Evolutionary conservation across 2,113 vertebrate genomes (phyloP).

Genomic region (Gnathonemus echidnorhynchus): DNA sequence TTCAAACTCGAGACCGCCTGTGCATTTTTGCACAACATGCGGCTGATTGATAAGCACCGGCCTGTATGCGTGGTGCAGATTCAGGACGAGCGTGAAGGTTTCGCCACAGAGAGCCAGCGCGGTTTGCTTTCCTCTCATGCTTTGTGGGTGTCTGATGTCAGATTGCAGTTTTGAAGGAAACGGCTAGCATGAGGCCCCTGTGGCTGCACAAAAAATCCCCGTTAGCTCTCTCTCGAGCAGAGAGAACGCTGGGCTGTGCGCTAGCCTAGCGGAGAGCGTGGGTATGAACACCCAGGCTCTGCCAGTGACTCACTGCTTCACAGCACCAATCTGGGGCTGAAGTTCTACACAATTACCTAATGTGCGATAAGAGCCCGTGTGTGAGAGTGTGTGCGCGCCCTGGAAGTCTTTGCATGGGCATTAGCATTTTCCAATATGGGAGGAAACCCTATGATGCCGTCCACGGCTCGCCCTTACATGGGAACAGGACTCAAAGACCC

Average conservation of each 20-base stretch:
- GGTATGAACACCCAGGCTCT: neutral
- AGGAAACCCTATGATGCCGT: neutral
- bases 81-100: neutral
- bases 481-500: neutral
- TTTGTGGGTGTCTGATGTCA: neutral
- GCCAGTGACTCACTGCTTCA: slow-evolving; percentile 3
- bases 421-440: neutral
- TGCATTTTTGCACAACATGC: neutral
- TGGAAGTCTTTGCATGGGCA: neutral
- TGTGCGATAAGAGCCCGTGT: neutral
- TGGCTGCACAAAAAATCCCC: neutral
- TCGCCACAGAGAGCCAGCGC: neutral
- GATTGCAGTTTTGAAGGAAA: neutral
- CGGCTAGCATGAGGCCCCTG: neutral
- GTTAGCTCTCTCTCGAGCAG: neutral
- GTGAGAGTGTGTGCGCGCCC: neutral
- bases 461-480: neutral
- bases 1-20: neutral
- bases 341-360: neutral
- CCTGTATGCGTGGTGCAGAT: neutral
- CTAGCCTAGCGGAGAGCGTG: neutral
- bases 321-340: neutral
- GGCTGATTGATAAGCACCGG: neutral
- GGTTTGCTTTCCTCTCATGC: neutral
- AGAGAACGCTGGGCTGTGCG: neutral